A percentile compares a stretch with the other conserved stretches of the same genome.
Conservation (phyloP, 2,888 invertebrate genomes). For the Cylindroiulus punctatus region DNA sequence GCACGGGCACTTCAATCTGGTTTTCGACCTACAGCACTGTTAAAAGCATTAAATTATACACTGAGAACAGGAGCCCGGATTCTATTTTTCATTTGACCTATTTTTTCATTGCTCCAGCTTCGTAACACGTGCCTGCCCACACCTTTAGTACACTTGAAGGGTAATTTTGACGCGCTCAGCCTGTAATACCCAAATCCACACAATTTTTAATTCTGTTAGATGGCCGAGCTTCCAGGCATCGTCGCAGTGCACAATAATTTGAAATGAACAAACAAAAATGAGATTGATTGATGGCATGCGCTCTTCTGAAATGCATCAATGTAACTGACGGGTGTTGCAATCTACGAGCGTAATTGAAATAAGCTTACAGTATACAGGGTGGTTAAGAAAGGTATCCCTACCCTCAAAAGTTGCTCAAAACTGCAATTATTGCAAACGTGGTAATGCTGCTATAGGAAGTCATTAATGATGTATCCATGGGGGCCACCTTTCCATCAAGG, state of each 20-base stretch:
- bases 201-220: background rate
- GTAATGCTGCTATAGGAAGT: too few relatives aligned
- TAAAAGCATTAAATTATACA: constrained; percentile 38
- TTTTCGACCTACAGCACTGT: constrained; percentile 37
- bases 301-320: background rate
- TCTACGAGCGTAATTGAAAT: background rate
- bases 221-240: background rate
- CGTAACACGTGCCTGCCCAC: constrained; percentile 20
- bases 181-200: background rate
- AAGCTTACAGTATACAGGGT: background rate
- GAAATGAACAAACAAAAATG: background rate
- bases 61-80: constrained; percentile 25
- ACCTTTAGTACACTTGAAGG: background rate
- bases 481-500: too few relatives aligned
- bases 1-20: background rate
- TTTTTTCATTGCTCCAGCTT: background rate
- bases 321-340: background rate
- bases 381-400: too few relatives aligned
- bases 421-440: too few relatives aligned
- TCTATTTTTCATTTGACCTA: constrained; percentile 4
- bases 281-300: background rate
- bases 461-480: too few relatives aligned
- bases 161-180: background rate
- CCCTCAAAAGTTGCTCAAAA: too few relatives aligned
- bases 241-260: background rate